These are phyloP conservation scores for Carassius auratus DNA, from an alignment of 2,113 vertebrate genomes.

Conservation along the genomic window DNA sequence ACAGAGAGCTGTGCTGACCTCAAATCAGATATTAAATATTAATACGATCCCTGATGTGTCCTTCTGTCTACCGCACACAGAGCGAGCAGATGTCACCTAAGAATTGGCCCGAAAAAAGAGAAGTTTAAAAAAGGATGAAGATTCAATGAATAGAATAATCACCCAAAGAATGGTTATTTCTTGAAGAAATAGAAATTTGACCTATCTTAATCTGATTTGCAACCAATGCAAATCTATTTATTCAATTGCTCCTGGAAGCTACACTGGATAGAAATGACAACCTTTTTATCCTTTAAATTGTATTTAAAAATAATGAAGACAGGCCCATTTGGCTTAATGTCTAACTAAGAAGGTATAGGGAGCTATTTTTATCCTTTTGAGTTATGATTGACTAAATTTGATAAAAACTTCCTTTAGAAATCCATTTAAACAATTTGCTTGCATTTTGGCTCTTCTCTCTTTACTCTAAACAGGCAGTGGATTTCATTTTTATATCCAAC, in stretches of 20 bases:
- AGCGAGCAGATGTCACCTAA: slow-evolving; percentile 57
- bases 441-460: neutral
- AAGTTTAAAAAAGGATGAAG: neutral
- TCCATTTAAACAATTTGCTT: neutral
- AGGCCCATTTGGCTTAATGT: neutral
- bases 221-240: neutral
- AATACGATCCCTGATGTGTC: slow-evolving; percentile 49
- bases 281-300: neutral
- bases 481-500: neutral
- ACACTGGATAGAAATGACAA: neutral
- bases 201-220: neutral
- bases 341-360: neutral
- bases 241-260: neutral
- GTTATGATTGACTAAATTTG: neutral
- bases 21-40: slow-evolving; percentile 64
- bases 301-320: no score
- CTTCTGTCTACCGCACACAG: slow-evolving; percentile 42
- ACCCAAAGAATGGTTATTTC: neutral
- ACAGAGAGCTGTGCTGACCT: slow-evolving; percentile 36
- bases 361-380: neutral
- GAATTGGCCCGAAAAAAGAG: neutral
- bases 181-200: neutral
- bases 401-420: neutral
- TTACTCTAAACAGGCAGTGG: neutral
- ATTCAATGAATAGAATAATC: neutral